Evolutionary conservation across 2,113 vertebrate genomes (phyloP).

Genomic region (Edolisoma coerulescens): DNA sequence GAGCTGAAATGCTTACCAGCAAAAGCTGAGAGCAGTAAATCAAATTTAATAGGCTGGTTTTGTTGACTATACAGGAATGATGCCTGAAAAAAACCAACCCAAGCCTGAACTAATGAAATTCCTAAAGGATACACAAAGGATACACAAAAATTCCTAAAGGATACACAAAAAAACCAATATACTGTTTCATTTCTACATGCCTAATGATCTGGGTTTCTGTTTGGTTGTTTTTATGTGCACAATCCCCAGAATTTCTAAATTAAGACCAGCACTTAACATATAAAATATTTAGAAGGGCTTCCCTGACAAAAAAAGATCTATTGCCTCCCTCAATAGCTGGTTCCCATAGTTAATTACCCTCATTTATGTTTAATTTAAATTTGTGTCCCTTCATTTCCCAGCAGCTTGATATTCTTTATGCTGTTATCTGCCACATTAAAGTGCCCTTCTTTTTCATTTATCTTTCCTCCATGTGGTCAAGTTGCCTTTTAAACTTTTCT

Average conservation of each 20-base stretch:
- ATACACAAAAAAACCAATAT: neutral
- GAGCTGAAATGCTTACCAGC: slow-evolving; percentile 34
- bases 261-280: neutral
- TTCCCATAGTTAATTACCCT: neutral
- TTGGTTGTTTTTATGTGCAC: neutral
- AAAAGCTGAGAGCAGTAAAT: slow-evolving; percentile 50
- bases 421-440: neutral
- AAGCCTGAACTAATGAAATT: slow-evolving; percentile 10
- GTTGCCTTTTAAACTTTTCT: neutral
- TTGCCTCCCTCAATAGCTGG: neutral
- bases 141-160: slow-evolving; percentile 10
- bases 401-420: neutral
- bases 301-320: neutral
- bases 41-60: slow-evolving; percentile 22
- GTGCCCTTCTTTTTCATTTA: neutral
- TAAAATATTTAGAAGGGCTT: slow-evolving; percentile 17
- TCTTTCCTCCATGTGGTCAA: neutral
- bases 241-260: slow-evolving; percentile 1
- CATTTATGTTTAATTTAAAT: slow-evolving; percentile 6
- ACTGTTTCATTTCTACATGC: neutral
- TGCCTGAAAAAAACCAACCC: neutral
- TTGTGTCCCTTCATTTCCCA: neutral
- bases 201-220: neutral
- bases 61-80: neutral
- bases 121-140: neutral